A percentile compares a stretch with the other conserved stretches of the same genome.
phyloP scores from a whole-genome alignment of 2,888 invertebrate species.

The Nipponacmea schrenckii region DNA sequence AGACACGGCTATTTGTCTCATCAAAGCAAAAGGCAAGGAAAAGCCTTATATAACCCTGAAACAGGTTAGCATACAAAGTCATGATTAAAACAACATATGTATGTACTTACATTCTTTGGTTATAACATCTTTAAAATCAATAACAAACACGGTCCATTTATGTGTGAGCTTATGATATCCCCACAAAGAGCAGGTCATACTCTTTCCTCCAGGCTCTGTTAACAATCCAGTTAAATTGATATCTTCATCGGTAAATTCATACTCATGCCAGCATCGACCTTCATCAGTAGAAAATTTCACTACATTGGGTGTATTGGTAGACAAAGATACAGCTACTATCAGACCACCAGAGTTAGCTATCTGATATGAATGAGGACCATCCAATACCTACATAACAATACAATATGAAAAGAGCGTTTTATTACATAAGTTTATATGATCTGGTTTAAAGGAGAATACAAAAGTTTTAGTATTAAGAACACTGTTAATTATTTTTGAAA shows the following conservation, averaged over 20 bases:
- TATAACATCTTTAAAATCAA: slow-evolving; percentile 62
- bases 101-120: slow-evolving; percentile 51
- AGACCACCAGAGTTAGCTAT: slow-evolving; percentile 66
- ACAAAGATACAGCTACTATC: slow-evolving; percentile 59
- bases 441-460: too few species aligned
- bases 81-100: neutral
- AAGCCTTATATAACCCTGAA: too few species aligned
- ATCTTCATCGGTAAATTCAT: slow-evolving; percentile 57
- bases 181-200: slow-evolving; percentile 63
- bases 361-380: slow-evolving; percentile 64
- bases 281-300: slow-evolving; percentile 66
- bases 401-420: neutral
- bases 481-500: too few species aligned
- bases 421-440: too few species aligned
- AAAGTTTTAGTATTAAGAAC: too few species aligned
- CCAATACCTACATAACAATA: too few species aligned
- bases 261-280: slow-evolving; percentile 66
- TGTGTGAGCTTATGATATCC: slow-evolving; percentile 51
- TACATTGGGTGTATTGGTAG: slow-evolving; percentile 37
- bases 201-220: slow-evolving; percentile 64
- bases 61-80: too few species aligned
- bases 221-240: slow-evolving; percentile 56
- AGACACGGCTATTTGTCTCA: too few species aligned
- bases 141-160: slow-evolving; percentile 59
- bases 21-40: too few species aligned